phyloP scores from a whole-genome alignment of 2,888 invertebrate genomes.

The Acleris literana region DNA sequence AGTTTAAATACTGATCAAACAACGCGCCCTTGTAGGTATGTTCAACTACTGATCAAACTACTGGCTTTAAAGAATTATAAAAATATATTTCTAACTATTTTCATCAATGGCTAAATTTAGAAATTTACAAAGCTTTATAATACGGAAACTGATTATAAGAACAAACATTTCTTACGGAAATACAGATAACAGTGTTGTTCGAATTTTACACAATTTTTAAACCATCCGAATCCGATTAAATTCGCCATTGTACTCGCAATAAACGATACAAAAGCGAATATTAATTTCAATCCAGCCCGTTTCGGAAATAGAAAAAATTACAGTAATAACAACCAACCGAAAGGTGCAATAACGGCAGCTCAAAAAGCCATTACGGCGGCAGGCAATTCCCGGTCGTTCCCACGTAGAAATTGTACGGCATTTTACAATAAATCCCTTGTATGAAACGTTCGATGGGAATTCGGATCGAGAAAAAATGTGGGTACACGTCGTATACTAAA shows the following conservation, averaged over 20 bases:
- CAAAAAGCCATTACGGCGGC: constrained; percentile 32
- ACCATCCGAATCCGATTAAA: background rate
- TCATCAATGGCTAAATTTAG: no score
- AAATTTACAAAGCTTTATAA: no score
- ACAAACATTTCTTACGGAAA: no score
- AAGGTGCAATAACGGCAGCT: constrained; percentile 33
- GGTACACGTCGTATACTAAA: no score
- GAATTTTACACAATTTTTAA: no score
- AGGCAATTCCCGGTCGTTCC: constrained; percentile 27
- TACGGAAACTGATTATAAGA: no score
- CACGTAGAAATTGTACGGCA: constrained; percentile 21
- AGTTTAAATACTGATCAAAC: no score
- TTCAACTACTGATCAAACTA: no score
- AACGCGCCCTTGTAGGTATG: no score
- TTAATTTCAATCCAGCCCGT: constrained; percentile 32
- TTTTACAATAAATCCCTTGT: constrained; percentile 30
- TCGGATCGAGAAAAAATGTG: background rate
- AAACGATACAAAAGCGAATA: constrained; percentile 28
- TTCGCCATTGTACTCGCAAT: constrained; percentile 9
- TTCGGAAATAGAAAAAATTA: constrained; percentile 33
- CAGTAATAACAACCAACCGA: constrained; percentile 31
- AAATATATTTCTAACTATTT: no score
- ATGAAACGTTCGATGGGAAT: constrained; percentile 19
- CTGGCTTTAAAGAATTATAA: no score
- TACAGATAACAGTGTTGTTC: no score